These are phyloP conservation scores for Drosophila leontia DNA, from an alignment of 1,140 invertebrate genomes.

Conservation along the genomic window DNA sequence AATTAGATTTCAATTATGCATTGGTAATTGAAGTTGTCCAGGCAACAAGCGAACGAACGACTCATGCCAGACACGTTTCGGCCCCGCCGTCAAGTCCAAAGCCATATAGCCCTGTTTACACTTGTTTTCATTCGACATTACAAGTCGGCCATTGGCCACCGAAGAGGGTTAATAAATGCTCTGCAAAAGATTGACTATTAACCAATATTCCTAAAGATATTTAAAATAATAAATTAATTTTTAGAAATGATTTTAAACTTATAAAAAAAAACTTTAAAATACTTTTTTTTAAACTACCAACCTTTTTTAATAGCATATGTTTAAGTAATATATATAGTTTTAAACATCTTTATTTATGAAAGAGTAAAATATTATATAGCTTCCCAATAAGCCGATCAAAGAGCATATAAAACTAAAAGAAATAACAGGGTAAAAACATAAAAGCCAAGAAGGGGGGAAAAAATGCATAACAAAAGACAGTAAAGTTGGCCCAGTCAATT, in stretches of 20 bases:
- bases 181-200: neutral
- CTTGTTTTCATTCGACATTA: constrained; percentile 51
- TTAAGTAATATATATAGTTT: neutral
- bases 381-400: constrained; percentile 3
- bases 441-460: neutral
- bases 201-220: no score
- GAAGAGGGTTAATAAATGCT: constrained; percentile 14
- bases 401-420: constrained; percentile 9
- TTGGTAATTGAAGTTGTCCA: constrained; percentile 67
- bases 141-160: constrained; percentile 15
- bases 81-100: constrained; percentile 54
- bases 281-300: no score
- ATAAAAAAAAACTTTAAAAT: no score
- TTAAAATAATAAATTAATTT: neutral
- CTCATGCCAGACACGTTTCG: constrained; percentile 75
- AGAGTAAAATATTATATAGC: neutral
- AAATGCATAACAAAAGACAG: constrained; percentile 43
- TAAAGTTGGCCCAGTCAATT: constrained; percentile 35
- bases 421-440: neutral
- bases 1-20: constrained; percentile 83
- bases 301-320: no score
- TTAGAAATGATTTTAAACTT: neutral
- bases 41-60: constrained; percentile 41
- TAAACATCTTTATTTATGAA: no score
- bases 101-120: constrained; percentile 55